A percentile compares a stretch with the other conserved stretches of the same genome.
phyloP scores from a whole-genome alignment of 1,140 invertebrate species.

The Musca domestica region DNA sequence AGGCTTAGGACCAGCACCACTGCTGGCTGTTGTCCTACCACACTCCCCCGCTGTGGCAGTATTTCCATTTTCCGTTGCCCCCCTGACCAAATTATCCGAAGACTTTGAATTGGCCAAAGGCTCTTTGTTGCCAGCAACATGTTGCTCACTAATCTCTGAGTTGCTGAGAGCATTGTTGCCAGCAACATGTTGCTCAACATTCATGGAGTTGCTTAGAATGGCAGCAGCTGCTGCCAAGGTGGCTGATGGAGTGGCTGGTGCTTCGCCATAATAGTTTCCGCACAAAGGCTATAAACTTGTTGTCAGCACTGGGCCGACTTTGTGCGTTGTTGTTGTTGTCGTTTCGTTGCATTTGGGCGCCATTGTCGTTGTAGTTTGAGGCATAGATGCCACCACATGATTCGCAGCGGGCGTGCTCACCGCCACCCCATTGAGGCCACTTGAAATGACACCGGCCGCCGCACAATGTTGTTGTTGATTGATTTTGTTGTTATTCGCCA shows the following conservation, averaged over 20 bases:
- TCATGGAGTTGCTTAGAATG: background rate
- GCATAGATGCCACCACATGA: constrained; percentile 17
- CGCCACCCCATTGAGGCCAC: too few species aligned
- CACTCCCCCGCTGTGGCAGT: constrained; percentile 32
- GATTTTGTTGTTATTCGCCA: constrained; percentile 52
- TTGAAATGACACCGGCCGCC: background rate
- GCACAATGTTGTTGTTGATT: constrained; percentile 46
- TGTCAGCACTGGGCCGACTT: constrained; percentile 31
- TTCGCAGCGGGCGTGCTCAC: constrained; percentile 13
- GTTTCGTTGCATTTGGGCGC: constrained; percentile 15
- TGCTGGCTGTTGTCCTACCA: background rate
- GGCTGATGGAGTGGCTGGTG: background rate
- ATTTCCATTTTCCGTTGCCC: constrained; percentile 10
- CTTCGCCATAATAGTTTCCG: background rate
- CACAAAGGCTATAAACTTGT: constrained; percentile 47
- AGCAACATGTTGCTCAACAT: too few species aligned
- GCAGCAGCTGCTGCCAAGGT: background rate
- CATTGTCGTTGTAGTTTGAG: constrained; percentile 24
- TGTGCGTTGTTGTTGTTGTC: background rate
- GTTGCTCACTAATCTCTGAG: background rate
- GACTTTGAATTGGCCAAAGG: background rate
- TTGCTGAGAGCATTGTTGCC: background rate
- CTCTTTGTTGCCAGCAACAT: too few species aligned
- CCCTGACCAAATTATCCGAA: constrained; percentile 4
- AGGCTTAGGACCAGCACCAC: background rate